Evolutionary conservation across 1,140 invertebrate genomes (phyloP).

Genomic region (Sinonovacula constricta): DNA sequence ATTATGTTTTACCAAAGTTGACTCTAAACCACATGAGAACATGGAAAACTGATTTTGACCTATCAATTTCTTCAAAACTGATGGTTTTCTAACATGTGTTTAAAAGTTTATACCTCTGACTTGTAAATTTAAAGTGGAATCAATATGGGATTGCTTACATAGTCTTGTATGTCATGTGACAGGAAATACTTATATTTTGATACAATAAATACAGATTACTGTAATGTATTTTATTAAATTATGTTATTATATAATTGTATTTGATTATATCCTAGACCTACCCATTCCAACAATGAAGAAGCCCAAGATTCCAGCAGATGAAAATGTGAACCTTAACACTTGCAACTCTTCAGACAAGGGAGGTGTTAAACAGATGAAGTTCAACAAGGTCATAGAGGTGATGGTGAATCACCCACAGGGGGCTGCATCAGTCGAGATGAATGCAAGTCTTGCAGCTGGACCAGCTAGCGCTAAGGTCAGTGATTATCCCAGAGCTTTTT

Average conservation of each 20-base stretch:
- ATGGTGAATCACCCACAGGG: slow-evolving; percentile 12
- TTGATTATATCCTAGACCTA: neutral
- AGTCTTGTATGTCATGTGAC: no score
- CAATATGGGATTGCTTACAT: no score
- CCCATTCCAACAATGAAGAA: neutral
- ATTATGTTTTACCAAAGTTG: no score
- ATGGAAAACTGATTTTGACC: no score
- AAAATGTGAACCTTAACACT: neutral
- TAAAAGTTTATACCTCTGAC: no score
- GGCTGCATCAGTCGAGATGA: slow-evolving; percentile 20
- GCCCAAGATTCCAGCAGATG: neutral
- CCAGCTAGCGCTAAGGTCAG: slow-evolving; percentile 15
- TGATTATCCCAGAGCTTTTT: neutral
- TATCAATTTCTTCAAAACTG: no score
- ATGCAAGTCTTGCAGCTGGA: slow-evolving; percentile 23
- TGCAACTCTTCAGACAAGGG: neutral
- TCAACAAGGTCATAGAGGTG: neutral
- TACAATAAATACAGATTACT: no score
- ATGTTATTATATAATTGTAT: neutral
- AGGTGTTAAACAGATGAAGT: neutral
- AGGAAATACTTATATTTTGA: no score
- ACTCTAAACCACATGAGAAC: no score
- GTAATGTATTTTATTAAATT: neutral
- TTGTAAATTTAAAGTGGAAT: no score
- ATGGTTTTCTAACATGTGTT: no score